These are phyloP conservation scores for Prunella fulvescens DNA, from an alignment of 2,113 vertebrate species.

Conservation along the genomic window DNA sequence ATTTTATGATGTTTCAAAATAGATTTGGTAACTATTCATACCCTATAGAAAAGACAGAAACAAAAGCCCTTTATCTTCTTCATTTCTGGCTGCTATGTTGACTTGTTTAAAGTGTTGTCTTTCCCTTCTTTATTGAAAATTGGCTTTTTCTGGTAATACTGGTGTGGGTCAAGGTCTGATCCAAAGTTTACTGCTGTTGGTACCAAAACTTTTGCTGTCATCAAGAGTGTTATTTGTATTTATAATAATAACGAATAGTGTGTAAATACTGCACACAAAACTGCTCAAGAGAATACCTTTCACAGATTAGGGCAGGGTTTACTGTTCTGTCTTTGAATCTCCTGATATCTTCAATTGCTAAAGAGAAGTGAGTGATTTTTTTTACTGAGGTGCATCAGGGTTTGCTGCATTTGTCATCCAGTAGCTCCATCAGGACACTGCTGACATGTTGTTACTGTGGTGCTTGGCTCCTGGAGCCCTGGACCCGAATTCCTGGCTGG, in stretches of 20 bases:
- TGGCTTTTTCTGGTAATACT: background rate
- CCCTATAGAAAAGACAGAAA: background rate
- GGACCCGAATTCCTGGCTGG: background rate
- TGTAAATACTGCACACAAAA: background rate
- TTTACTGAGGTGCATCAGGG: background rate
- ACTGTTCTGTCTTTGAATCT: background rate
- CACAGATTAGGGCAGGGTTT: background rate
- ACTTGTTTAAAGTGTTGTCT: background rate
- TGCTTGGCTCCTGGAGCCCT: background rate
- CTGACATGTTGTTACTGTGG: background rate
- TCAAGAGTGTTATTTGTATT: background rate
- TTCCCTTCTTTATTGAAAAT: background rate
- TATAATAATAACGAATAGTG: background rate
- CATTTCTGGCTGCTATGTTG: background rate
- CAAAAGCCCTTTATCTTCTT: background rate
- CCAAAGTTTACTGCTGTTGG: background rate
- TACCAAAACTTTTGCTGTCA: background rate
- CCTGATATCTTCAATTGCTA: background rate
- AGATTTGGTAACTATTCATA: background rate
- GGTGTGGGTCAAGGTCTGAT: background rate
- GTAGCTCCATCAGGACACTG: background rate
- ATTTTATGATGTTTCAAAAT: background rate
- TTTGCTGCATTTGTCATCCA: background rate
- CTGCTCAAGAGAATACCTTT: background rate
- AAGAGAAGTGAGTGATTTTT: background rate